Evolutionary conservation across 2,888 invertebrate species (phyloP).

Genomic region (Plebejus anna): DNA sequence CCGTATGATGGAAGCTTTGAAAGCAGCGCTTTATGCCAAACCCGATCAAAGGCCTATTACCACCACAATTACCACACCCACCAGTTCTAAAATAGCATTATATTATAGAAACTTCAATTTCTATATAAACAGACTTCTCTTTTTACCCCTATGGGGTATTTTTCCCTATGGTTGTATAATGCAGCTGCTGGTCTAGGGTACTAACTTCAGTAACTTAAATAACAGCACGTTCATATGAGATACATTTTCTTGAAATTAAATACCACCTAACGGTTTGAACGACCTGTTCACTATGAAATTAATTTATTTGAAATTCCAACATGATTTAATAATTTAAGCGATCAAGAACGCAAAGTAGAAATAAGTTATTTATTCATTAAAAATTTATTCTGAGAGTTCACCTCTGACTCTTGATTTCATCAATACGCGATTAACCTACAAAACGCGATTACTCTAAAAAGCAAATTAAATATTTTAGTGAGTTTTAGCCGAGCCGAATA

Average conservation of each 20-base stretch:
- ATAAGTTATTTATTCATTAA: neutral
- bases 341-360: neutral
- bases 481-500: neutral
- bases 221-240: neutral
- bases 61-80: no score
- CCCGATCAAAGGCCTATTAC: no score
- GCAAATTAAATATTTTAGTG: constrained; percentile 12
- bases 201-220: neutral
- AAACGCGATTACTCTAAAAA: neutral
- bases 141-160: no score
- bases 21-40: no score
- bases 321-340: neutral
- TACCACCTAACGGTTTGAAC: neutral
- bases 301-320: neutral
- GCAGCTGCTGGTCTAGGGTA: neutral
- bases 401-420: neutral
- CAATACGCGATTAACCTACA: constrained; percentile 11
- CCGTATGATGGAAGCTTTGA: no score
- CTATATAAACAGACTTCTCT: no score
- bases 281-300: neutral
- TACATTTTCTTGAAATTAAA: neutral
- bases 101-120: no score
- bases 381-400: neutral
- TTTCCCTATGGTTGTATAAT: neutral
- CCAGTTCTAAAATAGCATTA: no score